A percentile compares a stretch with the other conserved stretches of the same genome.
These are phyloP conservation scores for Bombus waltoni DNA, from an alignment of 1,140 invertebrate genomes.

Conservation along the genomic window DNA sequence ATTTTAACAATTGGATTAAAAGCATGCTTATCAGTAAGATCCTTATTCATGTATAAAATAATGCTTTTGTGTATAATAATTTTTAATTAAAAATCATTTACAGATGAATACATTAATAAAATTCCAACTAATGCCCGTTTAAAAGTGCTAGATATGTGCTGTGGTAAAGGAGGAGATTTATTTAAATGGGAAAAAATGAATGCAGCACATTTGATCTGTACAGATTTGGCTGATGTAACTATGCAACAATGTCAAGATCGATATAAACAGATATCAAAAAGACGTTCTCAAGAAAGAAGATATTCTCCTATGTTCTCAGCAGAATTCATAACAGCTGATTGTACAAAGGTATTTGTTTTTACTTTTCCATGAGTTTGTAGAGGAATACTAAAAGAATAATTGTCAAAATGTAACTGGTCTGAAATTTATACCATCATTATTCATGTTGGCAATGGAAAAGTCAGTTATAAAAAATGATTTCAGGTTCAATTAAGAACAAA, in stretches of 20 bases:
- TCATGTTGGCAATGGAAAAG: constrained; percentile 39
- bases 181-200: constrained; percentile 95
- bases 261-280: constrained; percentile 84
- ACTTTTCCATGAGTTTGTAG: background rate
- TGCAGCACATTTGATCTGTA: constrained; percentile 94
- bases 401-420: background rate
- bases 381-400: background rate
- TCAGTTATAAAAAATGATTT: constrained; percentile 74
- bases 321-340: constrained; percentile 96
- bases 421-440: background rate
- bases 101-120: constrained; percentile 86
- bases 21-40: constrained; percentile 92
- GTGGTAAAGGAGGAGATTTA: constrained; percentile 98
- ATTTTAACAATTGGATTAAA: constrained; percentile 99
- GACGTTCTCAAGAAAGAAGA: constrained; percentile 72
- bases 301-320: constrained; percentile 87
- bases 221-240: constrained; percentile 96
- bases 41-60: constrained; percentile 3
- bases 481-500: constrained; percentile 87
- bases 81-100: constrained; percentile 40
- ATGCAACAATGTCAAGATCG: constrained; percentile 92
- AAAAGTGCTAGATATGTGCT: constrained; percentile 89
- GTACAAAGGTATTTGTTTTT: constrained; percentile 87
- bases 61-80: background rate
- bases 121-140: constrained; percentile 83